Conservation (phyloP, 2,113 vertebrate species). For the Ammodytes dubius region DNA sequence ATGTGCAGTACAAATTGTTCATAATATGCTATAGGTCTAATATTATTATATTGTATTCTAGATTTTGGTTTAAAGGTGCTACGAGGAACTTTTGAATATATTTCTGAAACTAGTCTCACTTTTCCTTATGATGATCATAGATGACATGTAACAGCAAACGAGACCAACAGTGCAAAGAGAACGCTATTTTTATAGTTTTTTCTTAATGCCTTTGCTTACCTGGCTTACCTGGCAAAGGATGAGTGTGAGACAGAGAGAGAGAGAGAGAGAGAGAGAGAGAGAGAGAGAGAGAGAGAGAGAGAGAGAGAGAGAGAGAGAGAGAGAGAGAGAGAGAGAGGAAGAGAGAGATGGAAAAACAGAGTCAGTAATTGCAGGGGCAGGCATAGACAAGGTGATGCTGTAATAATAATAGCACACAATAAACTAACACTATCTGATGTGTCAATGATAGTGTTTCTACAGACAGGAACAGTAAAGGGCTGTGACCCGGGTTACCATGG, state of each 20-base stretch:
- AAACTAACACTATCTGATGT: conserved; percentile 66
- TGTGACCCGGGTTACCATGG: conserved; percentile 17
- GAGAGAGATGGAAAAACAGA: conserved; percentile 58
- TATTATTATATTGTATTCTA: too few relatives aligned
- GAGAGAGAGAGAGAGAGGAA: not conserved
- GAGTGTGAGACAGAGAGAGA: conserved; percentile 54
- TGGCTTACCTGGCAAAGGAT: conserved; percentile 53
- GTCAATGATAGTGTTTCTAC: conserved; percentile 71
- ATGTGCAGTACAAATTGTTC: too few relatives aligned
- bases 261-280: conserved; percentile 44
- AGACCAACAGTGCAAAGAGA: too few relatives aligned
- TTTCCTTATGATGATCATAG: too few relatives aligned
- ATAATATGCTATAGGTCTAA: too few relatives aligned
- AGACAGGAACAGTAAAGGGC: not conserved
- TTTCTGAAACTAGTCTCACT: too few relatives aligned
- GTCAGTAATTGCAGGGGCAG: conserved; percentile 75
- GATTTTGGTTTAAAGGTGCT: too few relatives aligned
- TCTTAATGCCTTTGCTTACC: not conserved
- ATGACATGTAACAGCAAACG: too few relatives aligned
- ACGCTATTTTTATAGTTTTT: too few relatives aligned
- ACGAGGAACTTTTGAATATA: too few relatives aligned
- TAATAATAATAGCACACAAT: conserved; percentile 75
- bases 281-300: not conserved
- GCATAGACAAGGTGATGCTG: conserved; percentile 63
- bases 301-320: conserved; percentile 60